A percentile compares a stretch with the other conserved stretches of the same genome.
Conservation (phyloP, 2,113 vertebrate genomes). For the Nothobranchius kuhntae region DNA sequence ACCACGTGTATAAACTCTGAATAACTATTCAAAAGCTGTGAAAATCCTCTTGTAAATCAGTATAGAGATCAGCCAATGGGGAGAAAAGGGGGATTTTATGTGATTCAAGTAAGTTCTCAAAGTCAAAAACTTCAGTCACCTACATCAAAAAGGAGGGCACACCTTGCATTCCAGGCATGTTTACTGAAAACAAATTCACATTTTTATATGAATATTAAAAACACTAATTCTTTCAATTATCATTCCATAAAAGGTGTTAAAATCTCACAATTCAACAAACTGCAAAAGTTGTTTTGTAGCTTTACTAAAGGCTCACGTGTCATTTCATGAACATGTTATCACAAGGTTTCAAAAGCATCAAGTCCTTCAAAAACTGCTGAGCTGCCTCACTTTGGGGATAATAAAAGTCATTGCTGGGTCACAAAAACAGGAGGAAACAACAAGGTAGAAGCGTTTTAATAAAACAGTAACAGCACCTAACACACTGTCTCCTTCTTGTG, state of each 20-base stretch:
- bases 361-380: conserved; percentile 72
- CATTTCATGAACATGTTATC: conserved; percentile 55
- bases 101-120: conserved; percentile 62
- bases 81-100: conserved; percentile 33
- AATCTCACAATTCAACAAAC: conserved; percentile 59
- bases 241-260: conserved; percentile 42
- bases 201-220: conserved; percentile 75
- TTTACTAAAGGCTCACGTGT: conserved; percentile 58
- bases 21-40: conserved; percentile 52
- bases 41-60: conserved; percentile 47
- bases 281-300: conserved; percentile 65
- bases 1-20: conserved; percentile 46
- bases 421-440: conserved; percentile 50
- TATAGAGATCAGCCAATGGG: conserved; percentile 44
- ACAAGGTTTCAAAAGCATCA: conserved; percentile 60
- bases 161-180: conserved; percentile 47
- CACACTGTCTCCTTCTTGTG: conserved; percentile 63
- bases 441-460: conserved; percentile 71
- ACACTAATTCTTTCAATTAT: conserved; percentile 58
- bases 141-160: conserved; percentile 56
- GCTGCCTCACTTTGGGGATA: conserved; percentile 70
- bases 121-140: conserved; percentile 66
- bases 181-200: conserved; percentile 72
- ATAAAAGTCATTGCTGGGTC: conserved; percentile 45
- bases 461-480: conserved; percentile 55